Conservation (phyloP, 2,888 invertebrate genomes). For the Torymus aiolomorphi region DNA sequence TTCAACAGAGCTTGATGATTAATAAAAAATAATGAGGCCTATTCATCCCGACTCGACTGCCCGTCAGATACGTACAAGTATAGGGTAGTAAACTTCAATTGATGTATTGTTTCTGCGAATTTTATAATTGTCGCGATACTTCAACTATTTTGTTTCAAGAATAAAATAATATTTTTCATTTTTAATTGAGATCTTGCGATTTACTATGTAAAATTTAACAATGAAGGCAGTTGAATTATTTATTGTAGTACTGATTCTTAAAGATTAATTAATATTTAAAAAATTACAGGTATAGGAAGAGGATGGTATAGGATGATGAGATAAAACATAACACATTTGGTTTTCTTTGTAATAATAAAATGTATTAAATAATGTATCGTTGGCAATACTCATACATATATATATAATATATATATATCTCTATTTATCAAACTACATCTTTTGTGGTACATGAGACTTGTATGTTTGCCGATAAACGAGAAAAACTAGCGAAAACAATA, state of each 20-base stretch:
- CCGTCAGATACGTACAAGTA: too few species aligned
- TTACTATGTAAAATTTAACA: too few species aligned
- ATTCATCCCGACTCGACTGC: not conserved
- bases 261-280: too few species aligned
- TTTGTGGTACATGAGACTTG: slow-evolving; percentile 56
- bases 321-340: not conserved
- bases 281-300: too few species aligned
- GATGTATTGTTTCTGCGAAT: too few species aligned
- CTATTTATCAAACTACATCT: slow-evolving; percentile 39
- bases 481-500: slow-evolving; percentile 26
- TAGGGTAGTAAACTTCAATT: too few species aligned
- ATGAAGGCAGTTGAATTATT: too few species aligned
- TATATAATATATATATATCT: slow-evolving; percentile 32
- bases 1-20: not conserved
- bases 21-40: not conserved
- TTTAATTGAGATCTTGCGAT: too few species aligned
- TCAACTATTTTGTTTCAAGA: not conserved
- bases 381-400: slow-evolving; percentile 70
- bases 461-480: slow-evolving; percentile 36
- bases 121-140: too few species aligned
- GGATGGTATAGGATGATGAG: too few species aligned
- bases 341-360: slow-evolving; percentile 69
- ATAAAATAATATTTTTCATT: too few species aligned
- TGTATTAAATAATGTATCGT: slow-evolving; percentile 74
- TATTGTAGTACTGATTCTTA: too few species aligned